phyloP scores from a whole-genome alignment of 2,888 invertebrate genomes.

The Cantharis flavilabris region DNA sequence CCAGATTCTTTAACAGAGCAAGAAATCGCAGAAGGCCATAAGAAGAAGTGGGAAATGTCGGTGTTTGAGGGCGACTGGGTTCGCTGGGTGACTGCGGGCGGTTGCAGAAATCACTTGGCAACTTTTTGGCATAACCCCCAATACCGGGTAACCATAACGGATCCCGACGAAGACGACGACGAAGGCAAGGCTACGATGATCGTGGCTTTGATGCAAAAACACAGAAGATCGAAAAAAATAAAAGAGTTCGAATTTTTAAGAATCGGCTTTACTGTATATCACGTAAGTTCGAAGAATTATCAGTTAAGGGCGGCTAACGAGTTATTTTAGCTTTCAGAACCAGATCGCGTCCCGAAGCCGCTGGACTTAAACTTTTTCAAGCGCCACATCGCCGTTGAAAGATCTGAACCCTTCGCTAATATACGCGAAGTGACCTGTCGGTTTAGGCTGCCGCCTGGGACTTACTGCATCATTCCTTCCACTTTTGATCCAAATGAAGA shows the following conservation, averaged over 20 bases:
- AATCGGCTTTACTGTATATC: slow-evolving; percentile 94
- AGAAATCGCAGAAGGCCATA: slow-evolving; percentile 66
- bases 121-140: slow-evolving; percentile 95
- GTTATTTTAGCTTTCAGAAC: slow-evolving; percentile 63
- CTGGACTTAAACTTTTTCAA: slow-evolving; percentile 91
- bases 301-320: neutral
- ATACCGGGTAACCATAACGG: slow-evolving; percentile 78
- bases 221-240: slow-evolving; percentile 85
- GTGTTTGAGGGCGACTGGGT: slow-evolving; percentile 95
- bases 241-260: slow-evolving; percentile 91
- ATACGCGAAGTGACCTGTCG: slow-evolving; percentile 90
- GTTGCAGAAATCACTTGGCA: slow-evolving; percentile 91
- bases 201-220: slow-evolving; percentile 95
- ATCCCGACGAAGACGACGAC: slow-evolving; percentile 81
- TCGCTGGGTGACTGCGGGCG: slow-evolving; percentile 89
- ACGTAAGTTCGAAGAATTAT: slow-evolving; percentile 59
- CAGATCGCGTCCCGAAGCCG: slow-evolving; percentile 70
- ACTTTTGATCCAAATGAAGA: slow-evolving; percentile 96
- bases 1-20: slow-evolving; percentile 88
- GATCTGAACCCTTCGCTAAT: slow-evolving; percentile 94
- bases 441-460: slow-evolving; percentile 91
- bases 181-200: slow-evolving; percentile 93
- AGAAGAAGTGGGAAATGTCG: slow-evolving; percentile 92
- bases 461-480: slow-evolving; percentile 94
- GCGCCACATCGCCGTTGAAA: slow-evolving; percentile 88